A percentile compares a stretch with the other conserved stretches of the same genome.
Conservation (phyloP, 1,140 invertebrate species). For the Danaus melanippus region DNA sequence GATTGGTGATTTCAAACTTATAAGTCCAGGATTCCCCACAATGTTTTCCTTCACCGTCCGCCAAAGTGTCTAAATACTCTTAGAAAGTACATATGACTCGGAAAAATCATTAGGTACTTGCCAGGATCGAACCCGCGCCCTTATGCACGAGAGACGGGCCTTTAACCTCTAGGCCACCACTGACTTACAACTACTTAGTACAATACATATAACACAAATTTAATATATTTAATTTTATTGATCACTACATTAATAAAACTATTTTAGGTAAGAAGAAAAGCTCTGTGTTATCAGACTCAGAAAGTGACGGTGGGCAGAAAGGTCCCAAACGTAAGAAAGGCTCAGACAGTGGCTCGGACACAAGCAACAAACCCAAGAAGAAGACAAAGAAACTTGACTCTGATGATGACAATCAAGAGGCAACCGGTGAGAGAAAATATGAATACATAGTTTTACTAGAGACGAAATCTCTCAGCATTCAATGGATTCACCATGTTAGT, state of each 20-base stretch:
- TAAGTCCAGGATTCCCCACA: too few species aligned
- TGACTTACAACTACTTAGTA: too few species aligned
- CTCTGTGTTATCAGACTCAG: slow-evolving; percentile 70
- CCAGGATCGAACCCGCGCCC: too few species aligned
- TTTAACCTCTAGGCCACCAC: too few species aligned
- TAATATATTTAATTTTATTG: too few species aligned
- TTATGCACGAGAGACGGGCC: too few species aligned
- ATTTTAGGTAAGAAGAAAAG: slow-evolving; percentile 66
- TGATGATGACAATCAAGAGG: slow-evolving; percentile 57
- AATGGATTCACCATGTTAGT: not conserved
- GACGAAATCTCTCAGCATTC: not conserved
- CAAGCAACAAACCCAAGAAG: slow-evolving; percentile 55
- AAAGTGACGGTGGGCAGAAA: slow-evolving; percentile 57
- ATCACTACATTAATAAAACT: not conserved
- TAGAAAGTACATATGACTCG: too few species aligned
- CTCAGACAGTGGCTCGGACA: slow-evolving; percentile 51
- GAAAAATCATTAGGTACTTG: too few species aligned
- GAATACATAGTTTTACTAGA: slow-evolving; percentile 5
- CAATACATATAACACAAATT: too few species aligned
- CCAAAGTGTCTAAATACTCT: too few species aligned
- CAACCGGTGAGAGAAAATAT: slow-evolving; percentile 37
- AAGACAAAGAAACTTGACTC: slow-evolving; percentile 59
- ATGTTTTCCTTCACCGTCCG: too few species aligned
- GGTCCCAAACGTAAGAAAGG: slow-evolving; percentile 49
- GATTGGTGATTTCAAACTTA: too few species aligned